These are phyloP conservation scores for Ageneiosus marmoratus DNA, from an alignment of 2,113 vertebrate genomes.

Conservation along the genomic window DNA sequence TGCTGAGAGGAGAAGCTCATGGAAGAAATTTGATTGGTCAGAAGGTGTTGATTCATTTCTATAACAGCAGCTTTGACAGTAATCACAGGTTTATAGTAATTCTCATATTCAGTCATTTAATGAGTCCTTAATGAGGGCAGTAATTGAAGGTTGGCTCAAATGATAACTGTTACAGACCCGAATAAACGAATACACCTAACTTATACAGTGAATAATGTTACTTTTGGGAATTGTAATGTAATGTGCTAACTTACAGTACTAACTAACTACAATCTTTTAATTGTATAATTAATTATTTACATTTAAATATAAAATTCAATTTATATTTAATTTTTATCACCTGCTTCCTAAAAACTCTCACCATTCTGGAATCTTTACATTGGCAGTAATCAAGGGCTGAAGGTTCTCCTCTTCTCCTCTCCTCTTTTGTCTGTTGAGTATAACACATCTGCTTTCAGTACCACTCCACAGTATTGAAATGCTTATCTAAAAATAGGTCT, in stretches of 20 bases:
- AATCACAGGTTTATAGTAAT: background rate
- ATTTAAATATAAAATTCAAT: no score
- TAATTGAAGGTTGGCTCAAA: background rate
- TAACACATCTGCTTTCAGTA: slow-evolving; percentile 6
- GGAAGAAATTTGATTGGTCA: background rate
- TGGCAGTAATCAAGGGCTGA: no score
- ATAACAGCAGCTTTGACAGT: background rate
- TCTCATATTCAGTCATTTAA: no score
- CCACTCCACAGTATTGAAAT: background rate
- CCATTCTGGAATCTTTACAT: background rate
- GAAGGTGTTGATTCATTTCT: background rate
- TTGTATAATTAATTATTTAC: no score
- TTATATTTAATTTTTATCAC: background rate
- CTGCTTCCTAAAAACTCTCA: background rate
- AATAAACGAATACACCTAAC: background rate
- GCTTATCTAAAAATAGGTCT: slow-evolving; percentile 19
- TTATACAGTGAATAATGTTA: background rate
- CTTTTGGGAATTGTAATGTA: no score
- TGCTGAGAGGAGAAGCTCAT: background rate
- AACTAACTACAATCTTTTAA: no score
- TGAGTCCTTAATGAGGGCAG: background rate
- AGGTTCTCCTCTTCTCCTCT: background rate
- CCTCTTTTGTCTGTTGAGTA: background rate
- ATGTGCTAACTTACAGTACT: background rate
- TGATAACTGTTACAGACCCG: no score